Conservation (phyloP, 2,113 vertebrate genomes). For the Odontophorus gujanensis region DNA sequence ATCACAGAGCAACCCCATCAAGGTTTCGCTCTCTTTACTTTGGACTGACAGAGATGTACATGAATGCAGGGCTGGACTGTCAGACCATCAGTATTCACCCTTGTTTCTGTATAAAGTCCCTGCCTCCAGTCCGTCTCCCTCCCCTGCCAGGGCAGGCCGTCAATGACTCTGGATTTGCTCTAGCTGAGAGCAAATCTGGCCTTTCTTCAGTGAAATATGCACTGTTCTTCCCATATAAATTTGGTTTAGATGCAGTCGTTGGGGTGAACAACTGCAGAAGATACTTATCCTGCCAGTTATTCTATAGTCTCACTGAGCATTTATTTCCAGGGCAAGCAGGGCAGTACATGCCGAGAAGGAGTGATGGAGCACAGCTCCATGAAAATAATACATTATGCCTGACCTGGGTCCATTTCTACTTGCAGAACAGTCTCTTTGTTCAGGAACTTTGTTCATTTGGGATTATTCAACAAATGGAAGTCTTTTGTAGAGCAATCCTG, state of each 20-base stretch:
- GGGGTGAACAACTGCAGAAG: neutral
- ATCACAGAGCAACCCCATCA: neutral
- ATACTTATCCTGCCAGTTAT: neutral
- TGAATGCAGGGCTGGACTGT: neutral
- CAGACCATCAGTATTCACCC: neutral
- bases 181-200: neutral
- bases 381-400: constrained; percentile 38
- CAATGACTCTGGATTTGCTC: neutral
- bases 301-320: constrained; percentile 48
- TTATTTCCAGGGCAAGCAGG: constrained; percentile 50
- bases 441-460: constrained; percentile 1
- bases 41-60: neutral
- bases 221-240: neutral
- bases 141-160: neutral
- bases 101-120: neutral
- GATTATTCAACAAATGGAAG: constrained; percentile 28
- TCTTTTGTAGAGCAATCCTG: constrained; percentile 32
- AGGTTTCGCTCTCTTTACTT: neutral
- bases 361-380: neutral
- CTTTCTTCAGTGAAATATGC: neutral
- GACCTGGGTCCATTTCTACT: constrained; percentile 10
- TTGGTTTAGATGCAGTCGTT: neutral
- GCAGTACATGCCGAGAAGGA: neutral
- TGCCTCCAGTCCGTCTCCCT: neutral
- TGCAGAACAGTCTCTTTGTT: constrained; percentile 37